phyloP scores from a whole-genome alignment of 2,797 vertebrate species.

The Cichlasoma orientale region DNA sequence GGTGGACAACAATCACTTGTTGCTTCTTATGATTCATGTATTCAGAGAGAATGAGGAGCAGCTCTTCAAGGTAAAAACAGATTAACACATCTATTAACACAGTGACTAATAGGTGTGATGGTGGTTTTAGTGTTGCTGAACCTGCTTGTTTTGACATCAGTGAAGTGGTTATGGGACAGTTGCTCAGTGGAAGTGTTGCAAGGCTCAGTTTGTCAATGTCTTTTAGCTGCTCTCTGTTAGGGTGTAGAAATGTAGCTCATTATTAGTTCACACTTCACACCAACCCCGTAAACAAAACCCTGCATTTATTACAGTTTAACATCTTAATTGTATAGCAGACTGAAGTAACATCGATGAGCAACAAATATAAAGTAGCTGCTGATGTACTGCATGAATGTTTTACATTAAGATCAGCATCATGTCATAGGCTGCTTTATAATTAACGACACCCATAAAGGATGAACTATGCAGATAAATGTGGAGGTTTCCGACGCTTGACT shows the following conservation, averaged over 20 bases:
- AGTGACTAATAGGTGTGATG: background rate
- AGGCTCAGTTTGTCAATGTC: slow-evolving; percentile 2
- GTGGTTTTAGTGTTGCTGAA: background rate
- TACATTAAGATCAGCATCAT: background rate
- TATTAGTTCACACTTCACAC: background rate
- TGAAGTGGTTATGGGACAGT: slow-evolving; percentile 26
- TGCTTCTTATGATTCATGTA: slow-evolving; percentile 97
- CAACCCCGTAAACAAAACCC: background rate
- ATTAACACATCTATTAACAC: background rate
- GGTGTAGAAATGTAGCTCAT: background rate
- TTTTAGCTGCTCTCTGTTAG: background rate
- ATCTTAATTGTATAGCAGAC: background rate
- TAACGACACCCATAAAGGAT: background rate
- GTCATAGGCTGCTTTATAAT: background rate
- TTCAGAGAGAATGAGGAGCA: slow-evolving; percentile 98
- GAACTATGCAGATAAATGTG: background rate
- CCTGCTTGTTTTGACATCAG: slow-evolving; percentile 7
- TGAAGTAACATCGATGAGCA: background rate
- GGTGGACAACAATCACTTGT: slow-evolving; percentile 97
- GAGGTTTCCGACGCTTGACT: background rate
- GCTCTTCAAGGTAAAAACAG: slow-evolving; percentile 87
- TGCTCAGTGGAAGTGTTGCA: slow-evolving; percentile 43
- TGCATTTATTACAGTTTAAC: background rate
- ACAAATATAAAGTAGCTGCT: background rate
- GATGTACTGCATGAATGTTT: background rate